Base-by-base conservation (phyloP, 2,888 invertebrate species). In the Catocala fraxini region DNA sequence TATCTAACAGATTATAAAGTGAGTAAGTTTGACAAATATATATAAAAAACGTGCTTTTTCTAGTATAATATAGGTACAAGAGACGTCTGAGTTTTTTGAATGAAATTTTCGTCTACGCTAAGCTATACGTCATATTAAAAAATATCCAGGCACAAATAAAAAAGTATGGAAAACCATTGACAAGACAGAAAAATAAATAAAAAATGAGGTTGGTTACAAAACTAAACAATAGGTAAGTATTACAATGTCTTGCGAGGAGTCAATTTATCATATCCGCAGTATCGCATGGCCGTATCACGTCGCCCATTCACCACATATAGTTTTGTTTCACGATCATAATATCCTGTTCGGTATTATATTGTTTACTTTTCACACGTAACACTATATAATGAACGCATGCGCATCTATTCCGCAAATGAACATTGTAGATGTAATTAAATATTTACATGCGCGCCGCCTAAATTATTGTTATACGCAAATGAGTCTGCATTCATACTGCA, bases 241-340 rank as follows among this genome's bases (percentile, higher is more conserved):
- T 75, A 73, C 73, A 77, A 68, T 63, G 75, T 77, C 51, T 78
- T 54, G 42, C 55, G 48, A 64, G 66, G 63, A 66, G 70, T 75
- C 76, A 61, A 64, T 63, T 60, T 62, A 67, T 66, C 59, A 81
- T 80, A 82, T 76, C 83, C 82, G 81, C 70, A 75, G 77, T 75
- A 69, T 86, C 87, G 68, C 71, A 70, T 87, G 68, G 73, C 83
- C 51, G 73, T 68, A 65, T 81, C 79, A 71, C 70, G 74, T 83
- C 71, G 75, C 77, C 83, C 89, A 87, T 89, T 90, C 84, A 88
- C 81, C 73, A 79, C 82, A 84, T 88, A 89, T 90, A 92, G 91
- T 92, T 92, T 86, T 91, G 92, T 89, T 88, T 92, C 83, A 72
- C 71, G 90, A 91, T 84, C 90, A 87, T 90, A 87, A 92, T 91